Evolutionary conservation across 2,113 vertebrate species (phyloP).

Genomic region (Rhizomys pruinosus): DNA sequence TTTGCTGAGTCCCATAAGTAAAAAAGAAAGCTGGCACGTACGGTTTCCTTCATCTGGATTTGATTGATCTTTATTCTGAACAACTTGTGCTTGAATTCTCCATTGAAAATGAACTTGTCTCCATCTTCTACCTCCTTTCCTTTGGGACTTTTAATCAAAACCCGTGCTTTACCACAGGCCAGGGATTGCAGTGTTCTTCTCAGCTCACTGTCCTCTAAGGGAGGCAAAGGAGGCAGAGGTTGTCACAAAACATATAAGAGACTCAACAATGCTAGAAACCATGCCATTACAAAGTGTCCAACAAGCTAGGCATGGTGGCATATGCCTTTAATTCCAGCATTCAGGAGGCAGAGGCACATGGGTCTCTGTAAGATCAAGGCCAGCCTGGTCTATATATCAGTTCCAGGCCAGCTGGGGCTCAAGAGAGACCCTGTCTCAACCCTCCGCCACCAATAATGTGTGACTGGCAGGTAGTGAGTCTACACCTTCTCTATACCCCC

Average conservation of each 20-base stretch:
- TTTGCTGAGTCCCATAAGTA: neutral
- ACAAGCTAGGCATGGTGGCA: no score
- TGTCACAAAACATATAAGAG: neutral
- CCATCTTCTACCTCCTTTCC: constrained; percentile 90
- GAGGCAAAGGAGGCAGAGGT: neutral
- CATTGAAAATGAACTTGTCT: constrained; percentile 89
- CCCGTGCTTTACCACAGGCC: constrained; percentile 90
- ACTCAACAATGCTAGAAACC: neutral
- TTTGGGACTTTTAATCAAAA: constrained; percentile 88
- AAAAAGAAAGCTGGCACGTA: constrained; percentile 73
- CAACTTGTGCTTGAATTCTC: constrained; percentile 90
- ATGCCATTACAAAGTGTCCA: no score
- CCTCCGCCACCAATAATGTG: no score
- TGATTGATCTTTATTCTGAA: constrained; percentile 93
- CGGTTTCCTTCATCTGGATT: constrained; percentile 92
- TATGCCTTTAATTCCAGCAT: no score
- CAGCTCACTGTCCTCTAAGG: constrained; percentile 88
- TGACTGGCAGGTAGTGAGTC: no score
- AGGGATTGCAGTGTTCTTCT: constrained; percentile 90
- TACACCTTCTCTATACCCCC: no score
- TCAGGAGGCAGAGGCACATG: no score
- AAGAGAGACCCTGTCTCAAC: no score
- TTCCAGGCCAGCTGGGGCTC: no score
- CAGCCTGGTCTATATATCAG: no score
- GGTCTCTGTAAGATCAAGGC: no score